A percentile compares a stretch with the other conserved stretches of the same genome.
Conservation (phyloP, 2,888 invertebrate species). For the Boloria selene region DNA sequence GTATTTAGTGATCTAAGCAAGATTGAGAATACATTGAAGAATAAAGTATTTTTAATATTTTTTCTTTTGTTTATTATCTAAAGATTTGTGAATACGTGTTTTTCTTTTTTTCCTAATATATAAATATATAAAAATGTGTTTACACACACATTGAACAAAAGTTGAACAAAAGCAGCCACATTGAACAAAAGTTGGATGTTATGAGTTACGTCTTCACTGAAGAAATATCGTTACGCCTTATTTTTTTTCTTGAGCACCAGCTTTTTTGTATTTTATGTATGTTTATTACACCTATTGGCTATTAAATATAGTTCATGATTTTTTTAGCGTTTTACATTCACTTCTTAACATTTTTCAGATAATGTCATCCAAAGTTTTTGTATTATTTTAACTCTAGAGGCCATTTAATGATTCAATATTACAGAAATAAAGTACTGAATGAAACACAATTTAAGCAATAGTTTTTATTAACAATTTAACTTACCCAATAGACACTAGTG, state of each 20-base stretch:
- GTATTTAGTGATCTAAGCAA: no score
- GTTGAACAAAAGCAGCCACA: no score
- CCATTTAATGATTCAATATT: background rate
- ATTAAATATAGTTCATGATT: conserved; percentile 14
- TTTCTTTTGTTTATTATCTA: no score
- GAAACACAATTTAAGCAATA: conserved; percentile 66
- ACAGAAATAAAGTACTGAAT: conserved; percentile 38
- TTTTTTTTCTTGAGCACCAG: conserved; percentile 40
- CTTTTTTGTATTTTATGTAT: conserved; percentile 48
- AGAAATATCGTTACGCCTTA: conserved; percentile 39
- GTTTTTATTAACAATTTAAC: conserved; percentile 66
- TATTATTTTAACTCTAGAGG: conserved; percentile 24
- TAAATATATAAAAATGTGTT: no score
- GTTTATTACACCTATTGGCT: conserved; percentile 41
- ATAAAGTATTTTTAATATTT: no score
- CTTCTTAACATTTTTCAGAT: conserved; percentile 52
- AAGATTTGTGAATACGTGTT: no score
- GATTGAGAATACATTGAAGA: no score
- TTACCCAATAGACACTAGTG: conserved; percentile 43
- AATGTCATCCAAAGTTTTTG: conserved; percentile 57
- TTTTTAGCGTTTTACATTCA: conserved; percentile 46
- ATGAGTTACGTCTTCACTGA: conserved; percentile 40
- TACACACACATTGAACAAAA: no score
- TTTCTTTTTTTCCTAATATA: no score
- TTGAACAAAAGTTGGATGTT: conserved; percentile 50